Evolutionary conservation across 2,797 vertebrate species (phyloP), one percentile per base, ranked within the genome.

Genomic region (Halcyon smyrnensis): DNA sequence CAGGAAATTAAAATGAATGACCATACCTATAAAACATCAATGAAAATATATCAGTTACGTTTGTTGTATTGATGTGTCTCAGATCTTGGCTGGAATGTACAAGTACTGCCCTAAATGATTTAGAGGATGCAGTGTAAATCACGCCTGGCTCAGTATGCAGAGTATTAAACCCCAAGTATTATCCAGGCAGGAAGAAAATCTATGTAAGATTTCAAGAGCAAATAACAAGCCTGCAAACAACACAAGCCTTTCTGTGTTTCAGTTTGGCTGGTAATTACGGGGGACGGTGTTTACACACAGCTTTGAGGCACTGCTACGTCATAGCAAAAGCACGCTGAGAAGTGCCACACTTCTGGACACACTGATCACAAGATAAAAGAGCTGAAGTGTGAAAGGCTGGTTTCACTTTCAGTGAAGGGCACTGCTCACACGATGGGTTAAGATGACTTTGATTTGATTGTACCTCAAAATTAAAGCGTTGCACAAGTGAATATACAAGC

Each of bases 1-100:
- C 98, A 98, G 89, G 97, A 92, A 87, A 98, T 98, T 96, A 98
- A 97, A 78, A 97, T 97, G 83, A 98, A 96, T 24, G 98, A 98
- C 98, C 98, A 98, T 93, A 98, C 96, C 98, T 98, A 96, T 70
- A 98, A 98, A 97, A 94, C 5, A 98, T 95, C 60, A 93, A 97
- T 63, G 91, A 97, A 95, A 96, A 92, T 43, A 92, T 54, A 87
- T 96, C 5, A 64, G 92, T 96, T 96, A 94, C 1, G 5, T 78
- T 95, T 62, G 67, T 80, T 0, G 4, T 43, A 16, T 2, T 59
- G 86, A 89, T 65, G 81, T 20, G 23, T 77, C 60, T 64, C 81
- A 69, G 88, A 77, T 82, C 73, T 87, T 39, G 71, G 32, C 86
- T 92, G 86, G 86, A 95, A 96, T 68, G 68, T 15, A 65, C 48